phyloP scores from a whole-genome alignment of 2,888 invertebrate species.

The Amiota mariae region DNA sequence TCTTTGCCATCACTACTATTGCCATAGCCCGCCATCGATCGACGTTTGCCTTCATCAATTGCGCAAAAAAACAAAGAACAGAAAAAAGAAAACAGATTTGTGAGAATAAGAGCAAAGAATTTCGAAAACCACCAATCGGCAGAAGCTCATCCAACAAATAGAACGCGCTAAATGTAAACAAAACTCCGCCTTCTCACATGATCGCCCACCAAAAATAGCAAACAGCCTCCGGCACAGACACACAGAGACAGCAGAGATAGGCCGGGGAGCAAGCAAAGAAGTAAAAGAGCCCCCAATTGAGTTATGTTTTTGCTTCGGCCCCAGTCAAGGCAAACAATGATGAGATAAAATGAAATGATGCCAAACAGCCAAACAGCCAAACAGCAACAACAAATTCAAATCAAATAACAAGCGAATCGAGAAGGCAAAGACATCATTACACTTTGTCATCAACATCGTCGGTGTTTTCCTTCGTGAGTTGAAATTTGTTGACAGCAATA shows the following conservation, averaged over 20 bases:
- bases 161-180: constrained; percentile 69
- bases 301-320: no score
- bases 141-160: constrained; percentile 63
- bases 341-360: no score
- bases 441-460: constrained; percentile 25
- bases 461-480: background rate
- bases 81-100: background rate
- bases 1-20: background rate
- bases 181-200: constrained; percentile 67
- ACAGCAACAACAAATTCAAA: background rate
- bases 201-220: constrained; percentile 15
- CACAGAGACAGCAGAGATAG: no score
- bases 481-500: constrained; percentile 57
- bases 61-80: constrained; percentile 16
- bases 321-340: no score
- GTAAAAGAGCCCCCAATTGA: no score
- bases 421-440: background rate
- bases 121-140: constrained; percentile 53
- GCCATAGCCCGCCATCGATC: background rate
- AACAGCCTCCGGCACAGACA: background rate
- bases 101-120: constrained; percentile 16
- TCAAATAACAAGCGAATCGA: background rate
- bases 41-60: constrained; percentile 5
- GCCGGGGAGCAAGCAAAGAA: no score
- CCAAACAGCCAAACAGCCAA: no score